Percentiles rank a stretch among this genome's conserved stretches.
Evolutionary conservation across 2,113 vertebrate genomes (phyloP).

Genomic region (Turdus rufiventris): DNA sequence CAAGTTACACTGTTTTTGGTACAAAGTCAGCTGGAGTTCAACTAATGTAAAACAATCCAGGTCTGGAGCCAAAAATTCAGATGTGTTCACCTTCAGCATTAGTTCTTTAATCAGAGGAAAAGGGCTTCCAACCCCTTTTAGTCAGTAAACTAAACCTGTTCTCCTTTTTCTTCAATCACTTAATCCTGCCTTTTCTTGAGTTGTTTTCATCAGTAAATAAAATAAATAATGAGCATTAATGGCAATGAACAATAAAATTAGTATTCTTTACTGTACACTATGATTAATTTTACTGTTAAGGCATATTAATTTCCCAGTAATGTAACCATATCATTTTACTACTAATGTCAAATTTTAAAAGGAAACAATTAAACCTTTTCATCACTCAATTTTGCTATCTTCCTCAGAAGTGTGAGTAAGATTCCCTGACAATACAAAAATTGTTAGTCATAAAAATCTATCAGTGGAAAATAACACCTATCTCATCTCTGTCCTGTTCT

Average conservation of each 20-base stretch:
- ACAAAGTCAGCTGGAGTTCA: background rate
- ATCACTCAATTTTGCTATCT: background rate
- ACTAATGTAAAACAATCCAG: background rate
- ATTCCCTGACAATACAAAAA: background rate
- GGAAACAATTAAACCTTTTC: background rate
- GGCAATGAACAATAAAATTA: background rate
- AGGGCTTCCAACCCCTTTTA: background rate
- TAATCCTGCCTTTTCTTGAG: background rate
- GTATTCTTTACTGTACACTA: background rate
- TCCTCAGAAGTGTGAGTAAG: background rate
- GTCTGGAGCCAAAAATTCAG: background rate
- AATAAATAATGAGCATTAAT: background rate
- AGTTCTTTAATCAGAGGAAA: background rate
- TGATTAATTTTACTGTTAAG: background rate
- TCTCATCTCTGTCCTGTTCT: background rate
- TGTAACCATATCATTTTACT: background rate
- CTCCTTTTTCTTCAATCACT: background rate
- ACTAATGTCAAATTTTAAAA: background rate
- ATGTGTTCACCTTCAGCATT: background rate
- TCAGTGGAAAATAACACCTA: background rate
- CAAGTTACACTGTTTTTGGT: background rate
- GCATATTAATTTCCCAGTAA: background rate
- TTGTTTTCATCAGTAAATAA: background rate
- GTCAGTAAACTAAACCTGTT: background rate
- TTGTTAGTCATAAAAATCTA: background rate